Evolutionary conservation across 1,140 invertebrate species (phyloP), one percentile per base, ranked within the genome.

Genomic region (Glomeris maerens): DNA sequence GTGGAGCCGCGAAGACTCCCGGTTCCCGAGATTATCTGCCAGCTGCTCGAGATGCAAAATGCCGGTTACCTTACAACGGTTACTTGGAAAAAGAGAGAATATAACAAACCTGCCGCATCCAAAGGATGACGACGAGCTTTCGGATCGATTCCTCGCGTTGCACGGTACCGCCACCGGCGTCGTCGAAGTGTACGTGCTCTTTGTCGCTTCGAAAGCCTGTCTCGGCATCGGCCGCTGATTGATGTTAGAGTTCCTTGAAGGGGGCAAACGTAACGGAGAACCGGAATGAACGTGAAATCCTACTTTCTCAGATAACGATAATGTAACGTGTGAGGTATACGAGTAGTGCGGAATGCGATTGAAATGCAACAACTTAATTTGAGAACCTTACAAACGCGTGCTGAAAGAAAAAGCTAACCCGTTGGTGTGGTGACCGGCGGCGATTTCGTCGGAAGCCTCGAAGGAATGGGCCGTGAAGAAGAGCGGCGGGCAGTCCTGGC

Each of bases 1-100:
- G 52, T 71, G 66, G 72, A 76, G 52, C 72, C 77, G 45, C 76
- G 68, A 27, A 79, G 62, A 56, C 78, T 80, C 13, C 78, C 78
- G 10, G 76, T 77, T 26, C 76, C 78, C 7, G 77, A 75, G 44
- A 80, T 76, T 60, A 80, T 71, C 58, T 81, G 78, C 78, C 78
- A 81, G 56, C 78, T 80, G 48, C 42, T 13, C 17, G 10, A 36
- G 10, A 36, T 13, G 31, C 31, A 50, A 56, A 52, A 58, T 47
- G 21, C 52, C 55, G 40, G 13, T 46, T 46, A 40, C 3, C 5
- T 5, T 5, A 21, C 7, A 25, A 27, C n/a, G 4, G 7, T 5
- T n/a, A n/a, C 4, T 25, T 14, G 20, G 22, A n/a, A 46, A 23
- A 14, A 3, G 23, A 46, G 20, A 23, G n/a, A 4, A 46, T 38